Conservation (phyloP, 2,113 vertebrate genomes). For the Laterallus jamaicensis region DNA sequence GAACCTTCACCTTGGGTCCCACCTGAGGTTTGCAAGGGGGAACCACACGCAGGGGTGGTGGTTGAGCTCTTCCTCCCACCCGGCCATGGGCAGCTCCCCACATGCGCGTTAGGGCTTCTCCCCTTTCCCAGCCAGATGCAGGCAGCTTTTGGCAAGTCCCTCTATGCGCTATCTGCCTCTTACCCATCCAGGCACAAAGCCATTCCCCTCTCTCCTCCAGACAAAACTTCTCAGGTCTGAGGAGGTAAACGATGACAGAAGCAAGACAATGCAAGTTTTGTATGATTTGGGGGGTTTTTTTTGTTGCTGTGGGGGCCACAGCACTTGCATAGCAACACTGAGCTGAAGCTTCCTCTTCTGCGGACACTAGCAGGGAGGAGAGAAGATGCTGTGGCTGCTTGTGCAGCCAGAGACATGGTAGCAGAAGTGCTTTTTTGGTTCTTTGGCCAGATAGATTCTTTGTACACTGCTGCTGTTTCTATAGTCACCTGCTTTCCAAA, state of each 20-base stretch:
- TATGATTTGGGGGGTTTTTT: not conserved
- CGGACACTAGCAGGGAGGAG: not conserved
- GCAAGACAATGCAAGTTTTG: not conserved
- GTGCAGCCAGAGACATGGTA: rapidly evolving
- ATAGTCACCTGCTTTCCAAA: constrained; percentile 16
- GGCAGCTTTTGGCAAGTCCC: rapidly evolving
- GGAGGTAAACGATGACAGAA: not conserved
- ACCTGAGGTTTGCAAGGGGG: not conserved
- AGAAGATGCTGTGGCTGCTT: rapidly evolving
- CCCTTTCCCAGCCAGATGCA: not conserved
- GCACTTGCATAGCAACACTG: rapidly evolving
- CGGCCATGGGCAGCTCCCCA: not conserved
- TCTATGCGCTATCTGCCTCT: not conserved
- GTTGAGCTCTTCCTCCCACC: not conserved
- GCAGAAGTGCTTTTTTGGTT: not conserved
- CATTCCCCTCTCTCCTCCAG: not conserved
- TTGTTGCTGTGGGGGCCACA: not conserved
- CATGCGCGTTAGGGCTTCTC: not conserved
- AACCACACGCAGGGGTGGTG: rapidly evolving
- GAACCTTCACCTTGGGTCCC: rapidly evolving
- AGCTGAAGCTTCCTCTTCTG: not conserved
- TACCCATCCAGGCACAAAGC: not conserved
- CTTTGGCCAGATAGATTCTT: not conserved
- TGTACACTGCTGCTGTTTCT: not conserved
- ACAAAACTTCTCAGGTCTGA: not conserved